These are phyloP conservation scores for Heliothis subflexa DNA, from an alignment of 1,140 invertebrate genomes.

Conservation along the genomic window DNA sequence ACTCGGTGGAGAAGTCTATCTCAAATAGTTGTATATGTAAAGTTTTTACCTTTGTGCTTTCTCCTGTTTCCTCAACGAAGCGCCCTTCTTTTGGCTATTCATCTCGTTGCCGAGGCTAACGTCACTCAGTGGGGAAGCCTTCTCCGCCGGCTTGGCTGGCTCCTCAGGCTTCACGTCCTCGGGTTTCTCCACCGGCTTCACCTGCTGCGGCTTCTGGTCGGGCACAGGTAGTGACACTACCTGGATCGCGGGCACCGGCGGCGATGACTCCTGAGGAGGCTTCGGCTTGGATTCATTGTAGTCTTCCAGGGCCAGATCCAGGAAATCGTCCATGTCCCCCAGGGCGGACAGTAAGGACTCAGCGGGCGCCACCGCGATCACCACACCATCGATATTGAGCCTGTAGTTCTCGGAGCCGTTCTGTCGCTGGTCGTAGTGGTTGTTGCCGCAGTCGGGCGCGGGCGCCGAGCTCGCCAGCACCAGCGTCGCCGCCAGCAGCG, in stretches of 20 bases:
- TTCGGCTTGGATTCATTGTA: conserved; percentile 65
- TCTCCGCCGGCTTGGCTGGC: conserved; percentile 54
- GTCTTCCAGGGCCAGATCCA: conserved; percentile 65
- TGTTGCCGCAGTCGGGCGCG: conserved; percentile 55
- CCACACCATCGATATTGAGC: conserved; percentile 88
- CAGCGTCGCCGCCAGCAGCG: conserved; percentile 59
- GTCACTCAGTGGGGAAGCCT: conserved; percentile 58
- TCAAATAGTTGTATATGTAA: not conserved
- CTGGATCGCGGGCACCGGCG: not conserved
- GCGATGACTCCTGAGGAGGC: conserved; percentile 47
- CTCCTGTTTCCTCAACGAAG: conserved; percentile 66
- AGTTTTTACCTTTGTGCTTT: conserved; percentile 73
- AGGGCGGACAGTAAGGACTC: conserved; percentile 81
- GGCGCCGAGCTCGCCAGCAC: conserved; percentile 62
- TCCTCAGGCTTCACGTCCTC: conserved; percentile 49
- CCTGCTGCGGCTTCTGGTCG: conserved; percentile 50
- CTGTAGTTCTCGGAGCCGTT: conserved; percentile 90
- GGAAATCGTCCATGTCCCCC: conserved; percentile 72
- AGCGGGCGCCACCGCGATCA: conserved; percentile 88
- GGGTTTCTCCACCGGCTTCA: conserved; percentile 13
- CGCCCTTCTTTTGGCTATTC: conserved; percentile 71
- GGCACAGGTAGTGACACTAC: conserved; percentile 1
- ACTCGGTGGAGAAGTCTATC: not conserved
- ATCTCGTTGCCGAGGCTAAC: conserved; percentile 58
- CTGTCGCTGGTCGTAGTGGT: conserved; percentile 89